Evolutionary conservation across 2,888 invertebrate species (phyloP), one percentile per base, ranked within the genome.

Genomic region (Heliconius erato): DNA sequence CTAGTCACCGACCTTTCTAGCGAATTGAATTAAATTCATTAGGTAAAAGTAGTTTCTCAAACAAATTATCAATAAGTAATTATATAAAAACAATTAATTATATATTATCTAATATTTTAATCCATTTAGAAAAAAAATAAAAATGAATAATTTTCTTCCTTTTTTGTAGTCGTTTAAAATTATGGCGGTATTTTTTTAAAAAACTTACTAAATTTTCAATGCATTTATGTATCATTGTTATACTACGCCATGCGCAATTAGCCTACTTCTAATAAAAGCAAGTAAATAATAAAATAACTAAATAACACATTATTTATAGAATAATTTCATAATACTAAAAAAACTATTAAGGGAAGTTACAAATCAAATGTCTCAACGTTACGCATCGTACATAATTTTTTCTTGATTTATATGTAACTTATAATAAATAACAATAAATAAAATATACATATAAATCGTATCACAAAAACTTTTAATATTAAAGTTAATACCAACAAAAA

Each of bases 401-500:
- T 16, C 49, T 16, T 16, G 49, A 49, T 49, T 28, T 28, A 28
- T 28, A 5, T 49, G 16, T 4, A 49, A 49, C 19, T 54, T 54
- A 54, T 54, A 54, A 19, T 19, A 16, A 49, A 49, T 16, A 49
- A 49, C 49, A 49, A 49, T 44, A 44, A 49, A 49, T 44, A 44
- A 11, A 44, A 44, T 12, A 49, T 23, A 23, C 16, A 19, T 54
- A 6, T 59, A 40, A 76, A n/a, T 9, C 19, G 12, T 2, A 28
- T 12, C 11, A 78, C 44, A 28, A 28, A 74, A 59, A 74, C 28
- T 9, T 44, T 49, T 40, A 14, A 49, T 44, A 44, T 16, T 28
- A 28, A 26, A 65, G 14, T 26, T n/a, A 65, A 3, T 28, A 44
- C 23, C 23, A 77, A 82, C 32, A 40, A 59, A 11, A 81, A 83